phyloP scores from a whole-genome alignment of 2,113 vertebrate genomes.

The Lipotes vexillifer region DNA sequence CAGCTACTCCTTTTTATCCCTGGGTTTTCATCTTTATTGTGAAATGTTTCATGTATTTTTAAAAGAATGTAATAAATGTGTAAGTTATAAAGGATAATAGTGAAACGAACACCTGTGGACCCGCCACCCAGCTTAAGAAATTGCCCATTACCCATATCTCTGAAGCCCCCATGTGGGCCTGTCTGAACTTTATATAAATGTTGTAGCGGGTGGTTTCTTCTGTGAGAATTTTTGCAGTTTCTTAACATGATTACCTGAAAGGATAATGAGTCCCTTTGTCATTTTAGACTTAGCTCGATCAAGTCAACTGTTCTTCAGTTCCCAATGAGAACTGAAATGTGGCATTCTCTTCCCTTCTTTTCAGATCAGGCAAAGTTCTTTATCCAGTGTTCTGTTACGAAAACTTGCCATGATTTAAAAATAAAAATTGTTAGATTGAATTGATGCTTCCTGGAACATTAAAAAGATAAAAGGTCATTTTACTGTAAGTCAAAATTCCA shows the following conservation, averaged over 20 bases:
- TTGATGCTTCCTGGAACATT: slow-evolving; percentile 56
- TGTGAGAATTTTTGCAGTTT: slow-evolving; percentile 27
- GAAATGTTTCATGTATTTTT: slow-evolving; percentile 41
- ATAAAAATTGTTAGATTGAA: slow-evolving; percentile 28
- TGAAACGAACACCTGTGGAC: slow-evolving; percentile 59
- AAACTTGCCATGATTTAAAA: slow-evolving; percentile 44
- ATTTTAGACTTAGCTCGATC: slow-evolving; percentile 6
- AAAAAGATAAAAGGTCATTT: slow-evolving; percentile 65
- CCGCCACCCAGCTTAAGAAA: neutral
- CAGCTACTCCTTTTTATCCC: neutral
- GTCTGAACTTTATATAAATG: slow-evolving; percentile 17
- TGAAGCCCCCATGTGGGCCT: slow-evolving; percentile 38
- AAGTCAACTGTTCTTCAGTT: neutral
- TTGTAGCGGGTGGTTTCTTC: neutral
- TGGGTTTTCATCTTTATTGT: slow-evolving; percentile 24
- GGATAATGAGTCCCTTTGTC: neutral
- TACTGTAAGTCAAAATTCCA: slow-evolving; percentile 61
- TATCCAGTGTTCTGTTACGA: neutral
- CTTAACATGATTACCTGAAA: slow-evolving; percentile 32
- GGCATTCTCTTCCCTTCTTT: neutral
- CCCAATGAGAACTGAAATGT: neutral
- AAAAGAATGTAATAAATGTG: slow-evolving; percentile 44
- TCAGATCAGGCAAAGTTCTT: neutral
- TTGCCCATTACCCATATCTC: slow-evolving; percentile 21
- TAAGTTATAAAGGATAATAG: slow-evolving; percentile 49